phyloP scores from a whole-genome alignment of 2,888 invertebrate species.

The Apomyelois bistriatella region DNA sequence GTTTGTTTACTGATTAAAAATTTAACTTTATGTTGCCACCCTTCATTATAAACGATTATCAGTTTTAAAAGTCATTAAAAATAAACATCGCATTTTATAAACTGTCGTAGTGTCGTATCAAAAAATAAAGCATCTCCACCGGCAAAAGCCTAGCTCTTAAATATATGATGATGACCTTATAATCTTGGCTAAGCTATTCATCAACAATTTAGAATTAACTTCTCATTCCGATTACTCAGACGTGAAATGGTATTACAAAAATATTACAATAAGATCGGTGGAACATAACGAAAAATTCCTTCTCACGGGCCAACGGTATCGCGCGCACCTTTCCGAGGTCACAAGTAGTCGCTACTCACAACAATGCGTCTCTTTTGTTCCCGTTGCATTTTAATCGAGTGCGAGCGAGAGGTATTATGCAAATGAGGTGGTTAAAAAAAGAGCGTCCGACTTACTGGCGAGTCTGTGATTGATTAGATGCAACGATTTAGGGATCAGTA shows the following conservation, averaged over 20 bases:
- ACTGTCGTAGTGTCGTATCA: too few relatives aligned
- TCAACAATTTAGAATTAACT: background rate
- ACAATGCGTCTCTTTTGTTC: constrained; percentile 41
- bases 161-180: too few relatives aligned
- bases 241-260: constrained; percentile 36
- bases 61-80: too few relatives aligned
- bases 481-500: constrained; percentile 49
- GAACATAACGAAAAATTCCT: constrained; percentile 64
- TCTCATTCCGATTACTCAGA: constrained; percentile 14
- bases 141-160: too few relatives aligned
- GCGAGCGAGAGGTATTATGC: constrained; percentile 42
- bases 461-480: constrained; percentile 71
- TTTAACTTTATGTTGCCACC: too few relatives aligned
- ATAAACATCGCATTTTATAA: too few relatives aligned
- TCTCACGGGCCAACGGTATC: constrained; percentile 70
- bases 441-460: constrained; percentile 55
- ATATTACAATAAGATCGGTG: constrained; percentile 47
- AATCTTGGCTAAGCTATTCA: background rate
- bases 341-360: constrained; percentile 31
- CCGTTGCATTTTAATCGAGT: constrained; percentile 11
- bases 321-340: constrained; percentile 61
- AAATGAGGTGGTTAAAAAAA: constrained; percentile 60
- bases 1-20: background rate
- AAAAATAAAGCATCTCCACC: too few relatives aligned
- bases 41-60: too few relatives aligned